These are phyloP conservation scores for Philopotamus ludificatus DNA, from an alignment of 1,140 invertebrate species.

Conservation along the genomic window DNA sequence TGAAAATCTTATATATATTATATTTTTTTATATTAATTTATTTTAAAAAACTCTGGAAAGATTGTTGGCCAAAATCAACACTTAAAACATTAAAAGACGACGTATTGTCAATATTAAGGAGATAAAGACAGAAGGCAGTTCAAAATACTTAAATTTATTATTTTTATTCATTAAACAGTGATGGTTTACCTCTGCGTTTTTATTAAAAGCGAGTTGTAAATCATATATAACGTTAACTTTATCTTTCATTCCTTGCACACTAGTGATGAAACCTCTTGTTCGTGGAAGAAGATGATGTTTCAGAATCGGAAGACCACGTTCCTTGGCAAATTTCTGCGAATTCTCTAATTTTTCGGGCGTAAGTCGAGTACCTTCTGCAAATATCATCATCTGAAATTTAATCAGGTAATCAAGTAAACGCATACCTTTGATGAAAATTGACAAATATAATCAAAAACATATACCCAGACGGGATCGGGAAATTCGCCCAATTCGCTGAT, in stretches of 20 bases:
- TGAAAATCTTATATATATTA: too few relatives aligned
- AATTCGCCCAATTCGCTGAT: slow-evolving; percentile 81
- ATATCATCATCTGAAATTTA: slow-evolving; percentile 73
- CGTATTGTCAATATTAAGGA: too few relatives aligned
- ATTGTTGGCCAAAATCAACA: too few relatives aligned
- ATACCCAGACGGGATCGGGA: slow-evolving; percentile 84
- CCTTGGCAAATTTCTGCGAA: slow-evolving; percentile 82
- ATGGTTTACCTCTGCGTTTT: slow-evolving; percentile 55
- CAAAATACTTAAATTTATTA: not conserved
- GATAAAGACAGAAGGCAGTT: too few relatives aligned
- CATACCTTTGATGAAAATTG: not conserved
- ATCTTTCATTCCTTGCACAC: slow-evolving; percentile 67
- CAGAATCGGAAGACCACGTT: slow-evolving; percentile 79
- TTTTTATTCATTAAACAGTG: not conserved
- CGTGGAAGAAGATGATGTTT: slow-evolving; percentile 90
- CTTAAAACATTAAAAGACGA: too few relatives aligned
- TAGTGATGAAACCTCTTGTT: slow-evolving; percentile 85
- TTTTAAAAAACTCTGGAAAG: too few relatives aligned
- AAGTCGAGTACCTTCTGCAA: slow-evolving; percentile 92
- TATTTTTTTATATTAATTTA: too few relatives aligned
- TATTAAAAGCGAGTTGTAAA: slow-evolving; percentile 76
- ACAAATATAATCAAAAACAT: slow-evolving; percentile 32
- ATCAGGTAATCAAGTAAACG: not conserved
- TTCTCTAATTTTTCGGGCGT: slow-evolving; percentile 84
- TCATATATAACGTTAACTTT: slow-evolving; percentile 85